These are phyloP conservation scores for Stegodyphus dumicola DNA, from an alignment of 1,140 invertebrate species.

Conservation along the genomic window DNA sequence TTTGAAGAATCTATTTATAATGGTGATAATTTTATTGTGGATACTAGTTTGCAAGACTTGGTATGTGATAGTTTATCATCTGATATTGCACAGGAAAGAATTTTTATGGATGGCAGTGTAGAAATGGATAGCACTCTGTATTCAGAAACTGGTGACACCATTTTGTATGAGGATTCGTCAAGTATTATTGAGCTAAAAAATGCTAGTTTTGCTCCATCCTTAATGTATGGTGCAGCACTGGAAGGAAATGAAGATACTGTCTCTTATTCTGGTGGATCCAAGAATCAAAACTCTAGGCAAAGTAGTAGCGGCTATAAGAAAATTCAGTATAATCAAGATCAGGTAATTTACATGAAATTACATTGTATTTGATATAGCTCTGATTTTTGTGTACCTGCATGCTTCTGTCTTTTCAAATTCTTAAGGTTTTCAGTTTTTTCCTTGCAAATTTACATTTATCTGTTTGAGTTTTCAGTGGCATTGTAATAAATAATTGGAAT, in stretches of 20 bases:
- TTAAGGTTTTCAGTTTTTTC: background rate
- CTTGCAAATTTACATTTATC: background rate
- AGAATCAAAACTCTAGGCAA: slow-evolving; percentile 10
- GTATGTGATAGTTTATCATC: slow-evolving; percentile 8
- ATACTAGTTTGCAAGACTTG: slow-evolving; percentile 20
- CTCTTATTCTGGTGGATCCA: background rate
- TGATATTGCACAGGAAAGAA: background rate
- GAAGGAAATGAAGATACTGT: slow-evolving; percentile 7
- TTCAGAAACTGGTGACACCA: slow-evolving; percentile 32
- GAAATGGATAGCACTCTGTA: slow-evolving; percentile 6
- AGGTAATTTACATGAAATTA: slow-evolving; percentile 13
- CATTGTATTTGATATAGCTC: background rate
- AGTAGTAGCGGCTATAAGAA: background rate
- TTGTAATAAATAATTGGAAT: too few relatives aligned
- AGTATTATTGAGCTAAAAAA: slow-evolving; percentile 52
- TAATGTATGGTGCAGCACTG: slow-evolving; percentile 20
- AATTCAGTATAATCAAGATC: slow-evolving; percentile 20
- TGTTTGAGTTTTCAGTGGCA: too few relatives aligned
- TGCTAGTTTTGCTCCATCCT: slow-evolving; percentile 44
- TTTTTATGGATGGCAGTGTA: background rate
- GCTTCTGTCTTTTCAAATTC: background rate
- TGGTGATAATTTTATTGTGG: background rate
- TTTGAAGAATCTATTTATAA: slow-evolving; percentile 13
- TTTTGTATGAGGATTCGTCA: slow-evolving; percentile 40
- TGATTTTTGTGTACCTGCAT: background rate